These are phyloP conservation scores for Noctua janthina DNA, from an alignment of 2,888 invertebrate species.

Conservation along the genomic window DNA sequence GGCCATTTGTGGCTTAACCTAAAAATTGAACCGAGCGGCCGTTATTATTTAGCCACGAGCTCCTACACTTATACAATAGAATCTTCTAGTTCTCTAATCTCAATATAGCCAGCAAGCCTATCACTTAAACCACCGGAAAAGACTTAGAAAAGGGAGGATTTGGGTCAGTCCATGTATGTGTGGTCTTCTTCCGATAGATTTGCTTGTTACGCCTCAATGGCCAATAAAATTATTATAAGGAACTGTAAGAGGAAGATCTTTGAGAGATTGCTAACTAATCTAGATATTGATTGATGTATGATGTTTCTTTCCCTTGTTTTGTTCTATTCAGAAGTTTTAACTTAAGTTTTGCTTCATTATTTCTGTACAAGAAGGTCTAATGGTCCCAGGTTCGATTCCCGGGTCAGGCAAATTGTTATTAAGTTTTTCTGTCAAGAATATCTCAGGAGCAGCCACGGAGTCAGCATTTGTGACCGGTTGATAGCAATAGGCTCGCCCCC, in stretches of 20 bases:
- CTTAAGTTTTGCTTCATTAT: not conserved
- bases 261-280: constrained; percentile 67
- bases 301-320: not conserved
- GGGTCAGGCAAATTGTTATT: not conserved
- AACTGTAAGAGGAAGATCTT: constrained; percentile 67
- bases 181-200: constrained; percentile 86
- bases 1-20: too few species aligned
- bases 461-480: too few species aligned
- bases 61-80: not conserved
- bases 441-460: too few species aligned
- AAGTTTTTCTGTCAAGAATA: too few species aligned
- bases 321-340: not conserved
- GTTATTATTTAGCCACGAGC: too few species aligned
- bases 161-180: constrained; percentile 80
- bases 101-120: not conserved
- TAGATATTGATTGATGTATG: constrained; percentile 45
- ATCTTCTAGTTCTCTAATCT: not conserved
- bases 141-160: constrained; percentile 75
- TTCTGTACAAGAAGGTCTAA: not conserved
- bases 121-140: constrained; percentile 64
- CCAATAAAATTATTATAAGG: constrained; percentile 78
- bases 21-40: too few species aligned
- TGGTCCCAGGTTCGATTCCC: not conserved
- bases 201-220: constrained; percentile 79
- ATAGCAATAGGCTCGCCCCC: too few species aligned